Base-by-base conservation (phyloP, 2,113 vertebrate species). In the Oreochromis spilurus region DNA sequence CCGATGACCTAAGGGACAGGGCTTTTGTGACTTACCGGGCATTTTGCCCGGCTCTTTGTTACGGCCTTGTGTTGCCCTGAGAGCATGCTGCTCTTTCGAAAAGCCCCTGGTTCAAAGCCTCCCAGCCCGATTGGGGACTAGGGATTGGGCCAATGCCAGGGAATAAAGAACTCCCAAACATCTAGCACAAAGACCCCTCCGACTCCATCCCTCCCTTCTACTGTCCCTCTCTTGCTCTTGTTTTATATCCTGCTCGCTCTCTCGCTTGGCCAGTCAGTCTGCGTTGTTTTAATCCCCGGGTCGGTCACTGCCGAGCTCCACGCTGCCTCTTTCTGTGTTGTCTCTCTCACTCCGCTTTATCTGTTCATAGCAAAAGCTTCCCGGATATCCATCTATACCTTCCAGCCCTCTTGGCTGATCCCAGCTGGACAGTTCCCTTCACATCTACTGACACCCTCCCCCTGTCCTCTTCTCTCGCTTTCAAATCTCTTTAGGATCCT, bases 11-110 rank as follows among this genome's bases (percentile, higher is more conserved):
- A 81, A 91, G 87, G 93, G 92, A 93, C 83, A 2, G 79, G 87
- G 88, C 92, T 89, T 94, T 94, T 95, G 92, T 95, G 91, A 92
- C 92, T 94, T 92, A 90, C 53, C 29, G 57, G 93, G 92, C 84
- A 58, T 93, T 86, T 87, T 94, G 93, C 93, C 88, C 24, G 84
- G 70, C 87, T 89, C 91, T 96, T 96, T 95, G 91, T 94, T 89
- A 77, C 58, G 84, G 84, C 92, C 91, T 92, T 93, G 89, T 95
- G 94, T 95, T 86, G 85, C 91, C 91, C 60, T 84, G 83, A 85
- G 84, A 90, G 92, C 89, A 79, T 54, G 87, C 87, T 92, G 91
- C 88, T 93, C 90, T 92, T 93, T 94, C 93, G 86, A 92, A 92
- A 92, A 90, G 84, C 86, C 81, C 34, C 7, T 34, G 85, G 78